Conservation (phyloP, 2,113 vertebrate species). For the Ceyx margarethae region DNA sequence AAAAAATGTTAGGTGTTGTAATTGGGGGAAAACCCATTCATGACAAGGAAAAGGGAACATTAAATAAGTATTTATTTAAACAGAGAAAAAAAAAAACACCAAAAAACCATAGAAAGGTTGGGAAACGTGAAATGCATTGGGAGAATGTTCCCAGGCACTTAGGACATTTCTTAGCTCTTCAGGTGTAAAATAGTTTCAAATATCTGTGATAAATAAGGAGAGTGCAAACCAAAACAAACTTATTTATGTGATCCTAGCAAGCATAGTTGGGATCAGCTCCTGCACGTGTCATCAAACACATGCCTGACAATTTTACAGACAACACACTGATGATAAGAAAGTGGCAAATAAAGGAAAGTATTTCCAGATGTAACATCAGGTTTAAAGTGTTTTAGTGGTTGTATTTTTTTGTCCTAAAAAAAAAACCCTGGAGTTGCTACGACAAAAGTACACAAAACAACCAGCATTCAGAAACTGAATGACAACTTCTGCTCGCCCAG, state of each 20-base stretch:
- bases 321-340: neutral
- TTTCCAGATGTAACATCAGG: neutral
- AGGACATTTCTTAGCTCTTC: neutral
- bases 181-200: neutral
- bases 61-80: neutral
- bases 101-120: neutral
- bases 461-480: neutral
- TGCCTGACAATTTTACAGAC: neutral
- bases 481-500: neutral
- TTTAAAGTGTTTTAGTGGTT: neutral
- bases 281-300: fast-evolving
- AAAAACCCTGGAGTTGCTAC: neutral
- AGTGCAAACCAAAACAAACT: neutral
- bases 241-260: neutral
- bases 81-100: neutral
- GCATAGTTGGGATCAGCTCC: neutral
- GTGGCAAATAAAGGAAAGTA: neutral
- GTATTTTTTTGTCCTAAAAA: neutral
- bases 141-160: neutral
- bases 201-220: neutral
- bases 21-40: neutral
- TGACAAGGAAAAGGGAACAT: neutral
- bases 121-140: neutral
- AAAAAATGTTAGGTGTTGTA: neutral
- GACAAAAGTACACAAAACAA: neutral